Evolutionary conservation across 2,797 vertebrate species (phyloP), one percentile per base, ranked within the genome.

Genomic region (Hydrophis major): DNA sequence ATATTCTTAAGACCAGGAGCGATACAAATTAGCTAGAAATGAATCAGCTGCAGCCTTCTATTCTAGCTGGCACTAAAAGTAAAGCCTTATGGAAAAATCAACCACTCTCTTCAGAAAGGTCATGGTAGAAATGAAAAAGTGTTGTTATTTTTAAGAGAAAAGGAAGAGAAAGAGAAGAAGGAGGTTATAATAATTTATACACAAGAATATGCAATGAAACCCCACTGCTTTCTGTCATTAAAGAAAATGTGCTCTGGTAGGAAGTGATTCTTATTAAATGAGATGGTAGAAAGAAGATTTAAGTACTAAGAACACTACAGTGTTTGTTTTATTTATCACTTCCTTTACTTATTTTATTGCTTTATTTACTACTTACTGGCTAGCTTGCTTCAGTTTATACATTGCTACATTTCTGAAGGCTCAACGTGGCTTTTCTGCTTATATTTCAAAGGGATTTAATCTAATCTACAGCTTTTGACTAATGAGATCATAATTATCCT

Each of bases 61-160:
- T 87, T 94, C 1, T 66, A 53, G 55, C 60, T 89, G 93, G 87
- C 92, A 88, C 13, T 37, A 37, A 53, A 0, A 92, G 88, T 8
- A 92, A 93, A 66, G 63, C n/a, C 87, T 32, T 86, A 90, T n/a
- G 69, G 87, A 83, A 86, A 50, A 87, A 78, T 50, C 18, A 55
- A n/a, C 32, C 20, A 74, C 22, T 47, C 28, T 56, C 56, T 59
- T 12, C 59, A 92, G 86, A 88, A 88, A 20, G 3, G n/a, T 89
- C 63, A 22, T 92, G 2, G 5, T 27, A 20, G 61, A 88, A 63
- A 88, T 83, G 37, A 56, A 59, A 83, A 47, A 50, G n/a, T 8
- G 27, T 6, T 59, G 1, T 12, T 88, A 4, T 25, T 60, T 88
- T 28, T 47, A 25, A 56, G 32, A 55, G 0, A 42, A 86, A 25